phyloP scores from a whole-genome alignment of 1,140 invertebrate genomes.

The Hirudo medicinalis region DNA sequence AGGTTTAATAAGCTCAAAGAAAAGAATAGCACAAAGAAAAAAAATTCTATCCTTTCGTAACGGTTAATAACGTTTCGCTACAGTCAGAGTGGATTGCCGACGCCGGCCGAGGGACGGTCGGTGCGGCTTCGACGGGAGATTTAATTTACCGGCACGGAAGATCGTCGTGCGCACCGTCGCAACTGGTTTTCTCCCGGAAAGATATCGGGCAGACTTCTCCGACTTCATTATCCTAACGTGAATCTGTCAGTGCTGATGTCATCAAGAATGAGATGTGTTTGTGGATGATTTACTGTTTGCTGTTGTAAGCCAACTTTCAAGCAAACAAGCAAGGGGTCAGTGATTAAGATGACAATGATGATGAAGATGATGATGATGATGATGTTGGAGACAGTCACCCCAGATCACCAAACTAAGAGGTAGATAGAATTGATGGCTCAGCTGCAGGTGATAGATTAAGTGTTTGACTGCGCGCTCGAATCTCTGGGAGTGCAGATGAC shows the following conservation, averaged over 20 bases:
- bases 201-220: neutral
- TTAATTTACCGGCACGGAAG: too few relatives aligned
- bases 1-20: too few relatives aligned
- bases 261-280: neutral
- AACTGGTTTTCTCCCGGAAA: too few relatives aligned
- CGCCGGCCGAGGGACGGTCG: too few relatives aligned
- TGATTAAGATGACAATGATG: neutral
- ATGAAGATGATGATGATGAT: neutral
- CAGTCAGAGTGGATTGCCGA: too few relatives aligned
- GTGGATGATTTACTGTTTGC: neutral
- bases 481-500: neutral
- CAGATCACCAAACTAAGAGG: too few relatives aligned
- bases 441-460: neutral
- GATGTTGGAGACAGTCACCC: neutral
- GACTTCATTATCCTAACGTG: neutral
- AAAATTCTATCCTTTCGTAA: too few relatives aligned
- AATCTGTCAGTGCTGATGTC: neutral
- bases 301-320: neutral
- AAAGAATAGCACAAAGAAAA: too few relatives aligned
- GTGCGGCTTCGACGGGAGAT: too few relatives aligned
- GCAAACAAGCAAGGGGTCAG: neutral
- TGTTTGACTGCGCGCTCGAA: neutral
- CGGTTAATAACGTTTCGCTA: too few relatives aligned
- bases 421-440: too few relatives aligned
- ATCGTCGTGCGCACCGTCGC: too few relatives aligned